Conservation (phyloP, 2,797 vertebrate genomes). For the Pogoniulus pusillus region DNA sequence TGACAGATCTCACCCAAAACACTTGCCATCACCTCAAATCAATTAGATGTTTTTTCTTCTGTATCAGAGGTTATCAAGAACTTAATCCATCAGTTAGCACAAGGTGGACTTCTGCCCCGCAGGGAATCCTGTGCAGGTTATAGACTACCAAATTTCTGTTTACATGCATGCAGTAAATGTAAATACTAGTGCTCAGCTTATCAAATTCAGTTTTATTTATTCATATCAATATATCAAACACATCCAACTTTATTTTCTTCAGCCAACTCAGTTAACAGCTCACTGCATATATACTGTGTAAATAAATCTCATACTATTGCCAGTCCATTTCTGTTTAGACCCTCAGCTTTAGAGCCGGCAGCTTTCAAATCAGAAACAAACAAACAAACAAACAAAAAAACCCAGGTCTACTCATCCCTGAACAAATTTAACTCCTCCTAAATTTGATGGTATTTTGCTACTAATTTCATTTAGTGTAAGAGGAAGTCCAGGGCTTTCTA, state of each 20-base stretch:
- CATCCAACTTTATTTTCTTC: slow-evolving; percentile 24
- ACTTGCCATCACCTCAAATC: background rate
- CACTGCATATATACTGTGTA: slow-evolving; percentile 8
- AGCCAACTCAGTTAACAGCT: slow-evolving; percentile 34
- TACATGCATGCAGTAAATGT: background rate
- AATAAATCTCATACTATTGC: slow-evolving; percentile 36
- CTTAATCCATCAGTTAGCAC: background rate
- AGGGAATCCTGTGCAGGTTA: background rate
- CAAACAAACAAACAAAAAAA: no score
- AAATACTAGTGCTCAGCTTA: background rate
- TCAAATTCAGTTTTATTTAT: background rate
- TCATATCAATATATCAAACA: slow-evolving; percentile 26
- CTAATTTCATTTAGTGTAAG: slow-evolving; percentile 4
- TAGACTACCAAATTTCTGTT: background rate
- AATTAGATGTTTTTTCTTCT: background rate
- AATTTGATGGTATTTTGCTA: slow-evolving; percentile 19
- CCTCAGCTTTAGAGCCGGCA: slow-evolving; percentile 4
- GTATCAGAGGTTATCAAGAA: background rate
- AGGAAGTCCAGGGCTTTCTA: background rate
- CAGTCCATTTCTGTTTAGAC: slow-evolving; percentile 12
- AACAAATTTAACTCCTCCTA: slow-evolving; percentile 27
- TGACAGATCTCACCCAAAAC: background rate
- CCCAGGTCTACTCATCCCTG: slow-evolving; percentile 30
- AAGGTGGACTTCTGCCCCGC: rapidly evolving
- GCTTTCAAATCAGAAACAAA: slow-evolving; percentile 35